Evolutionary conservation across 2,113 vertebrate genomes (phyloP).

Genomic region (Falcunculus frontatus): DNA sequence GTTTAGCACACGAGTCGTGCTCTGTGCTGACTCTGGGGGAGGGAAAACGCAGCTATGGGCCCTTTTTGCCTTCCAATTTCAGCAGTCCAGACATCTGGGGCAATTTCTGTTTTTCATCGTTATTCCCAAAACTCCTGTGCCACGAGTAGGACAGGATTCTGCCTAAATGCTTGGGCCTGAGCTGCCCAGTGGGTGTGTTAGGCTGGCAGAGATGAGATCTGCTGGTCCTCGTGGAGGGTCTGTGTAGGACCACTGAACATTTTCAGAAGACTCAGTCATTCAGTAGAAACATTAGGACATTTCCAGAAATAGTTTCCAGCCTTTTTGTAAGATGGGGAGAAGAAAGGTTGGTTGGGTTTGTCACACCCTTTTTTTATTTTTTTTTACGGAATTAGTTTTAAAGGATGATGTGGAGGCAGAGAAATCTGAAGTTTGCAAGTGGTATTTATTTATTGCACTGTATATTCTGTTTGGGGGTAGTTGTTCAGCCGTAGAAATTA

Average conservation of each 20-base stretch:
- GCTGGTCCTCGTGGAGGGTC: background rate
- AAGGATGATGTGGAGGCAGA: background rate
- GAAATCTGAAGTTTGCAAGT: background rate
- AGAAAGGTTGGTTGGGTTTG: background rate
- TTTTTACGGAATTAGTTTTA: background rate
- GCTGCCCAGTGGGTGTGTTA: background rate
- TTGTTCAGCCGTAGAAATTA: background rate
- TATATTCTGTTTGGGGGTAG: background rate
- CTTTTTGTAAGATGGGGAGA: background rate
- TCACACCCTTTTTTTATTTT: background rate
- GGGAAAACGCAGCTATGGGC: fast-evolving
- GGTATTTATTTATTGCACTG: background rate
- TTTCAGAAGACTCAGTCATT: background rate
- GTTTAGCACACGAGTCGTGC: fast-evolving
- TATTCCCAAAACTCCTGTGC: background rate
- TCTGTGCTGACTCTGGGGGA: background rate
- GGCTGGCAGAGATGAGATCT: background rate
- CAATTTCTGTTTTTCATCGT: background rate
- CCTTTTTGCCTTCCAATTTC: background rate
- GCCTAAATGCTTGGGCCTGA: background rate
- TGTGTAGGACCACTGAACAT: background rate
- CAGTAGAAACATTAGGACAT: background rate
- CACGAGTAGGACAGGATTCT: background rate
- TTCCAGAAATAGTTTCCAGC: background rate
- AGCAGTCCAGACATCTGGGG: background rate